Conservation (phyloP, 2,797 vertebrate species). For the Crocodylus rhombifer region DNA sequence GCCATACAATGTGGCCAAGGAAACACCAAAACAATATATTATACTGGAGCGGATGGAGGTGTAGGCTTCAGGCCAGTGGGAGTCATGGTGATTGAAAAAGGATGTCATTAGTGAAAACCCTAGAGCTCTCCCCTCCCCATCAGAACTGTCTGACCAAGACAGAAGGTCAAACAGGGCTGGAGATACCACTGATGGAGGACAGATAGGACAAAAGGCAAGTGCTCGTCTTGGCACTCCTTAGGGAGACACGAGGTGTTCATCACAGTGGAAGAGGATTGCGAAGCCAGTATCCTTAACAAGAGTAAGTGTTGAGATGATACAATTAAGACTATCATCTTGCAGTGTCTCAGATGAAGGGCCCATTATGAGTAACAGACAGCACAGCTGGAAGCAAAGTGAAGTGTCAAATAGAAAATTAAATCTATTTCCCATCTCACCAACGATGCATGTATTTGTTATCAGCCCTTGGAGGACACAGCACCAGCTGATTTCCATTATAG, state of each 20-base stretch:
- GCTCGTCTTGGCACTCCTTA: not conserved
- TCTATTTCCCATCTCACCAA: not conserved
- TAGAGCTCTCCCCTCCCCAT: not conserved
- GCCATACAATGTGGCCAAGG: not conserved
- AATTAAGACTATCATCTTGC: not conserved
- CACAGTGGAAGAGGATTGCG: not conserved
- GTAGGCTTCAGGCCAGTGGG: not conserved
- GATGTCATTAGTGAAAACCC: not conserved
- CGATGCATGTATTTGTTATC: not conserved
- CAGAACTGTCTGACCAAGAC: not conserved
- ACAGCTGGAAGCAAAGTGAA: not conserved
- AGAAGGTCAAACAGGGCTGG: not conserved
- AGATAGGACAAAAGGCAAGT: no score
- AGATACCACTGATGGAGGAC: not conserved
- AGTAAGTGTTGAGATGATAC: not conserved
- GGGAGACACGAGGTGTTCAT: not conserved
- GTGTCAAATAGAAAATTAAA: not conserved
- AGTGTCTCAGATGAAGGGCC: not conserved
- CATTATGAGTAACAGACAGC: not conserved
- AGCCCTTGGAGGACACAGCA: not conserved
- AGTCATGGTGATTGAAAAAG: not conserved
- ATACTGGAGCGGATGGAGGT: not conserved
- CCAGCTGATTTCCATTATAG: not conserved
- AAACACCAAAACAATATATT: not conserved
- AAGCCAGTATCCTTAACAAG: not conserved